Percentiles rank a stretch among this genome's conserved stretches.
Evolutionary conservation across 2,797 vertebrate species (phyloP).

Genomic region (Mus caroli): DNA sequence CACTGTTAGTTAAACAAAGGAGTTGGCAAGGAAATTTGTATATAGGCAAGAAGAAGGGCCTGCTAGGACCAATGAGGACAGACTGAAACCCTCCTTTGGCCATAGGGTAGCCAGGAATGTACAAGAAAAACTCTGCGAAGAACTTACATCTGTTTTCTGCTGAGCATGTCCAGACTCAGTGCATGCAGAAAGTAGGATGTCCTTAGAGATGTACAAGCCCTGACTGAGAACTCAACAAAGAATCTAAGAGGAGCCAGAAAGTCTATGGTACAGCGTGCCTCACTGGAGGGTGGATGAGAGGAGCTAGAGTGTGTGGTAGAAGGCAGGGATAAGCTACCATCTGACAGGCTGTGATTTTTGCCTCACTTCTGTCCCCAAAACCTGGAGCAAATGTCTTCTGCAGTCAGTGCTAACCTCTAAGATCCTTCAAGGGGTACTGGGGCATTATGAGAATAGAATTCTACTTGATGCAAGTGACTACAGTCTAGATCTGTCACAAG

Average conservation of each 20-base stretch:
- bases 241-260: neutral
- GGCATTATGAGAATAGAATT: neutral
- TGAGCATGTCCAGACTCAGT: neutral
- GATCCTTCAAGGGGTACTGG: neutral
- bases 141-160: neutral
- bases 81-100: no score
- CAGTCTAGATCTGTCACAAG: neutral
- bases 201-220: neutral
- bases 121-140: neutral
- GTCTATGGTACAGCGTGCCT: neutral
- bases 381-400: neutral
- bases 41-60: neutral
- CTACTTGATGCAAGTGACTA: conserved; percentile 22
- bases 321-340: neutral
- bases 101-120: neutral
- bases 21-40: neutral
- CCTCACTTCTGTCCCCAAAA: neutral
- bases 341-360: no score
- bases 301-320: neutral
- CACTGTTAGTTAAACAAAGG: neutral
- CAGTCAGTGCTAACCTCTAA: neutral
- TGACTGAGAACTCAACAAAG: neutral
- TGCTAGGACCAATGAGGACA: neutral
- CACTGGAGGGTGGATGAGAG: rapidly evolving
- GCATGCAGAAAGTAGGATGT: neutral